These are phyloP conservation scores for Sericinus montela DNA, from an alignment of 2,888 invertebrate species.

Conservation along the genomic window DNA sequence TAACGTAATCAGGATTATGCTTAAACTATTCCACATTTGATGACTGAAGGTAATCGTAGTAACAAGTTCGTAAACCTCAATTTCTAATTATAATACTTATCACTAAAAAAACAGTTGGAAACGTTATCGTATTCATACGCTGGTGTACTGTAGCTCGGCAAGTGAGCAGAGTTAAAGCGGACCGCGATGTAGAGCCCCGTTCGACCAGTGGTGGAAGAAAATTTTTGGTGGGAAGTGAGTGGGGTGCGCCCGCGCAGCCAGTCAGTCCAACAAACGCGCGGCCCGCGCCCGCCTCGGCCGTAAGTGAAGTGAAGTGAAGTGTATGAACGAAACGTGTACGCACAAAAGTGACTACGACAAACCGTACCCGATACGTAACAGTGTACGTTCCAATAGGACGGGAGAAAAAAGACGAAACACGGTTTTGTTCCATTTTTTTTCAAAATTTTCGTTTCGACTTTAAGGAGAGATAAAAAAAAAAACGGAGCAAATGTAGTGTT, in stretches of 20 bases:
- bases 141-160: background rate
- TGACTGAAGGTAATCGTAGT: no score
- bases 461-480: background rate
- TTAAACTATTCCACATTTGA: background rate
- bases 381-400: conserved; percentile 57
- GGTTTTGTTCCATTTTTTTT: conserved; percentile 37
- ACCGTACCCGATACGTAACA: conserved; percentile 22
- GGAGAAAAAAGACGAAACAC: conserved; percentile 31
- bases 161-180: conserved; percentile 36
- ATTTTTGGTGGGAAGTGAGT: conserved; percentile 76
- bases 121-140: background rate
- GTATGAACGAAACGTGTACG: conserved; percentile 26
- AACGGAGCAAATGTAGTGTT: conserved; percentile 41
- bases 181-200: conserved; percentile 52
- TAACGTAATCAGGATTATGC: background rate
- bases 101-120: background rate
- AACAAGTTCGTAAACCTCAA: background rate
- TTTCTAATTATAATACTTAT: conserved; percentile 19
- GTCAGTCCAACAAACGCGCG: conserved; percentile 63
- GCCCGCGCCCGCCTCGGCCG: conserved; percentile 57
- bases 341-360: conserved; percentile 15
- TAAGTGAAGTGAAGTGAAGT: conserved; percentile 43
- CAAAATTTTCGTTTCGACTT: conserved; percentile 21
- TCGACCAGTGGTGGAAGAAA: conserved; percentile 63
- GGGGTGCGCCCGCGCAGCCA: conserved; percentile 74